Evolutionary conservation across 2,888 invertebrate genomes (phyloP).

Genomic region (Villa cingulata): DNA sequence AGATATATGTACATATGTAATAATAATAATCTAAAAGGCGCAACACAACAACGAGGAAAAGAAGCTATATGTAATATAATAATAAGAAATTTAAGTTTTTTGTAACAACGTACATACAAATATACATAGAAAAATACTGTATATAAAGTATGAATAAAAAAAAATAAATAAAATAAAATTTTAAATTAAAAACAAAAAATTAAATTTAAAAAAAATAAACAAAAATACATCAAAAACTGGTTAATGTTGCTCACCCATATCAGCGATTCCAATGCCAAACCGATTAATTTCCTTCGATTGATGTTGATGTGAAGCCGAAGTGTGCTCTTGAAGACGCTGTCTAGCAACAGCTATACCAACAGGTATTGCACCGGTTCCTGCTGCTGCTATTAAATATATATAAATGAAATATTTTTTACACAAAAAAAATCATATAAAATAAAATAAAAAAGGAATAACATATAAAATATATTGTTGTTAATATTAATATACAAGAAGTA

Average conservation of each 20-base stretch:
- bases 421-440: no score
- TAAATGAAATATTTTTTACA: no score
- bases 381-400: no score
- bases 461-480: no score
- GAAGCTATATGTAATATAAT: background rate
- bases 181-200: no score
- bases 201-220: background rate
- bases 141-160: background rate
- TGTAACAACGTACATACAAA: background rate
- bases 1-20: no score
- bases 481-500: no score
- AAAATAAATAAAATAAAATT: background rate
- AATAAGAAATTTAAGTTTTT: background rate
- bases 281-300: constrained; percentile 33
- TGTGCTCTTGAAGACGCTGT: constrained; percentile 45
- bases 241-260: constrained; percentile 27
- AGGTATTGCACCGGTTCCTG: constrained; percentile 48
- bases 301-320: constrained; percentile 20
- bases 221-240: background rate
- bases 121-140: no score
- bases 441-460: no score
- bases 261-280: constrained; percentile 34
- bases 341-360: constrained; percentile 75
- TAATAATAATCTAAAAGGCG: background rate
- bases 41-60: constrained; percentile 8